Percentiles rank a stretch among this genome's conserved stretches.
Conservation (phyloP, 1,140 invertebrate species). For the Streblospio benedicti region DNA sequence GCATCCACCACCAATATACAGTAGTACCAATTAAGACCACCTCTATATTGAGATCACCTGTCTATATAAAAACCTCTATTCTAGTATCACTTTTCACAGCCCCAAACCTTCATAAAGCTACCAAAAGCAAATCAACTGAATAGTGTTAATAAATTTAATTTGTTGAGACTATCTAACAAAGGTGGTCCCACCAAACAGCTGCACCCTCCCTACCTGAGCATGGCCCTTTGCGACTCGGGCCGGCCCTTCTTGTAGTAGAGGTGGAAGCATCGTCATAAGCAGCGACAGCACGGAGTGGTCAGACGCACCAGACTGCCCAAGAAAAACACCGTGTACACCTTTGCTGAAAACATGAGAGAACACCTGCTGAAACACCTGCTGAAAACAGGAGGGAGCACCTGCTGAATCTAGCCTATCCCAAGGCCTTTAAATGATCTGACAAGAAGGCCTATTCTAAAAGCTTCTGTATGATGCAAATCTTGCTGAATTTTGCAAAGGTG, state of each 20-base stretch:
- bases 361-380: slow-evolving; percentile 2
- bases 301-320: slow-evolving; percentile 21
- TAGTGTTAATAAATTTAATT: too few species aligned
- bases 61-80: too few species aligned
- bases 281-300: slow-evolving; percentile 20
- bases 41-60: too few species aligned
- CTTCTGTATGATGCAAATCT: not conserved
- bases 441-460: too few species aligned
- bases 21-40: not conserved
- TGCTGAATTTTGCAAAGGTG: too few species aligned
- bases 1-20: not conserved
- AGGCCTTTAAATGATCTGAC: too few species aligned
- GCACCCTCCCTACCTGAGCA: slow-evolving; percentile 13
- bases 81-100: too few species aligned
- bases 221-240: slow-evolving; percentile 26
- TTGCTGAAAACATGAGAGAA: slow-evolving; percentile 19
- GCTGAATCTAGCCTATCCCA: not conserved
- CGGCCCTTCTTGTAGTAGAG: slow-evolving; percentile 23
- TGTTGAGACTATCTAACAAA: too few species aligned
- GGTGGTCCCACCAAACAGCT: too few species aligned
- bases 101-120: not conserved
- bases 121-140: too few species aligned
- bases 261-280: slow-evolving; percentile 30
- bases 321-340: slow-evolving; percentile 25
- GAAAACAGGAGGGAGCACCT: not conserved